Base-by-base conservation (phyloP, 2,797 vertebrate species). In the Danio tinwini region DNA sequence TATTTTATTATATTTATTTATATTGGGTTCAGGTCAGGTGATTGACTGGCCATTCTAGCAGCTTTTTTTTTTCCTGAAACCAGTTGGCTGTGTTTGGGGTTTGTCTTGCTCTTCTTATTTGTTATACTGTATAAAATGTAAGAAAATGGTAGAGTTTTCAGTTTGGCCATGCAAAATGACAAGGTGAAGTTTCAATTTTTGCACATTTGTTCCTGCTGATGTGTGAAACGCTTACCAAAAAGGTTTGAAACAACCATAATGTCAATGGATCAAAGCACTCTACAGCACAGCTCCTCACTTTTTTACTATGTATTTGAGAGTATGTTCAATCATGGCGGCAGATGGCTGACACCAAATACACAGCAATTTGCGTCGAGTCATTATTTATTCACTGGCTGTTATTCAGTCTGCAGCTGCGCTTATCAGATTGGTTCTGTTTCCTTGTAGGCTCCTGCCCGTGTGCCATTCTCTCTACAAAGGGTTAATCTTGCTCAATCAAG, bases 401-500 rank as follows among this genome's bases (percentile, higher is more conserved):
- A 55, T 56, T 72, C 69, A 64, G 39, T 56, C 17, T 56, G 59
- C 69, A 80, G 77, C 77, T 80, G 77, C 14, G 39, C 50, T 29
- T 21, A 62, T 69, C 56, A 40, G 50, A 50, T 19, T 13, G 19
- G 17, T 29, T 64, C 50, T 6, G 14, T 74, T 50, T 17, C 45
- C 47, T 52, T 7, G 55, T 50, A 17, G 12, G 6, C 47, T 53
- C 55, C 39, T 47, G 17, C 17, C 52, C 37, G n/a, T 62, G 13
- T 21, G 47, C 5, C 14, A 50, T 56, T 21, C 37, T 17, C 52
- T n/a, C 10, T 12, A 55, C 37, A 55, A 55, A 45, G 67, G 45
- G 76, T 78, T 74, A 70, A 13, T 6, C 37, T 76, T 73, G 56
- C 76, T 37, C 42, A 78, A 56, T 77, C 52, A 76, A 52, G 59